Conservation (phyloP, 2,113 vertebrate species). For the Rhinolophus sinicus region DNA sequence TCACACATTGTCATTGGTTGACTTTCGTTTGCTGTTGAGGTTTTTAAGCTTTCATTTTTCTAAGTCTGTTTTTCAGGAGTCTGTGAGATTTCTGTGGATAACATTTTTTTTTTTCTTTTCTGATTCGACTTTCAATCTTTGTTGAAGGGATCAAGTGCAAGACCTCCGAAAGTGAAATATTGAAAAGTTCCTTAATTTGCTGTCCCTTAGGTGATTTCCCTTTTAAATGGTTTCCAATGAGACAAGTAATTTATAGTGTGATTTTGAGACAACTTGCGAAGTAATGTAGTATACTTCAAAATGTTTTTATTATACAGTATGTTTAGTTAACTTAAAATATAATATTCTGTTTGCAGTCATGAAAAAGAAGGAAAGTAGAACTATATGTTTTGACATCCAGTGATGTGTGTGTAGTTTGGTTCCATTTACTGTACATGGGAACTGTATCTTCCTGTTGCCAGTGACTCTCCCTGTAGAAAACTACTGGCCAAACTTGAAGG, state of each 20-base stretch:
- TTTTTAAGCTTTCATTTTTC: slow-evolving; percentile 97
- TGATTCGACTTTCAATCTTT: slow-evolving; percentile 87
- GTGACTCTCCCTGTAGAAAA: not conserved
- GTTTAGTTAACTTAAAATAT: slow-evolving; percentile 53
- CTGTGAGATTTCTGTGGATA: slow-evolving; percentile 91
- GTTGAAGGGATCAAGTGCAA: slow-evolving; percentile 91
- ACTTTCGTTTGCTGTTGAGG: slow-evolving; percentile 96
- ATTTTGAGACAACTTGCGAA: slow-evolving; percentile 74
- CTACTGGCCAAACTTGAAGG: not conserved
- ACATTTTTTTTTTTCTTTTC: slow-evolving; percentile 84
- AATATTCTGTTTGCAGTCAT: not conserved
- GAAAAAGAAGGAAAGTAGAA: not conserved
- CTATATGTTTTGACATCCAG: not conserved
- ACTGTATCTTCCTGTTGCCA: not conserved
- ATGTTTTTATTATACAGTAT: slow-evolving; percentile 19
- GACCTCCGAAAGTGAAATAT: slow-evolving; percentile 84
- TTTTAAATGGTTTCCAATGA: slow-evolving; percentile 86
- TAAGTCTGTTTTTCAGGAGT: slow-evolving; percentile 85
- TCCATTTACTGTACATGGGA: not conserved
- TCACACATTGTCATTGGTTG: slow-evolving; percentile 96
- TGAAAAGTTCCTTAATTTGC: slow-evolving; percentile 84
- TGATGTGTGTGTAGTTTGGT: not conserved
- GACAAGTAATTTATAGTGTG: slow-evolving; percentile 81
- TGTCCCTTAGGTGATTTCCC: slow-evolving; percentile 81
- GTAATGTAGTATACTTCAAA: not conserved